phyloP scores from a whole-genome alignment of 1,140 invertebrate species.

The Drusus annulatus region DNA sequence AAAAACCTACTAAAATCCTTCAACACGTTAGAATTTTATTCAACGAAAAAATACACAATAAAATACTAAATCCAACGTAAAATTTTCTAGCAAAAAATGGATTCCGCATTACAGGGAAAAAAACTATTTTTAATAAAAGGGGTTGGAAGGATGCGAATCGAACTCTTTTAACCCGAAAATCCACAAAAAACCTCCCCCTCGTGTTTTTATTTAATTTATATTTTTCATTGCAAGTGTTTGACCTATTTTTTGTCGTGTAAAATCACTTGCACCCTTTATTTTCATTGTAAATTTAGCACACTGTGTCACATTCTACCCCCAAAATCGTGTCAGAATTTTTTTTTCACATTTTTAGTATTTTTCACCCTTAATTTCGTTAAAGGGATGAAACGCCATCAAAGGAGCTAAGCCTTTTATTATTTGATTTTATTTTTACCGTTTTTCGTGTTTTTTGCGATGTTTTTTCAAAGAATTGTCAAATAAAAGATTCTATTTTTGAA shows the following conservation, averaged over 20 bases:
- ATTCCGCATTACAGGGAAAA: too few relatives aligned
- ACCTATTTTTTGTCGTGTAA: background rate
- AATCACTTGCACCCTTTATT: slow-evolving; percentile 7
- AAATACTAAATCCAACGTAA: too few relatives aligned
- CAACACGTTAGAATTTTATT: too few relatives aligned
- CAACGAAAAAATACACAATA: too few relatives aligned
- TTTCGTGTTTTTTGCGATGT: slow-evolving; percentile 5
- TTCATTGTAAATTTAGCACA: slow-evolving; percentile 1
- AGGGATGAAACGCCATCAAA: background rate
- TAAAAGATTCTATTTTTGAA: too few relatives aligned
- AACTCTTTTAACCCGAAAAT: background rate
- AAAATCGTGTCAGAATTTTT: too few relatives aligned
- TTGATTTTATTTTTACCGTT: background rate
- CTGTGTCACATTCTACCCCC: background rate
- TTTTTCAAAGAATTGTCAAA: background rate
- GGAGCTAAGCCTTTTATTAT: background rate
- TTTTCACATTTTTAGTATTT: too few relatives aligned
- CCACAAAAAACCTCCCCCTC: background rate
- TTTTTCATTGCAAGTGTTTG: slow-evolving; percentile 2
- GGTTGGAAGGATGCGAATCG: background rate
- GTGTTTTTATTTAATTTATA: slow-evolving; percentile 4
- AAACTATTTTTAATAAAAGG: too few relatives aligned
- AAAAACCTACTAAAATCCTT: too few relatives aligned
- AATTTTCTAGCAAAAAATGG: too few relatives aligned
- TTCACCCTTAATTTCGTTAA: too few relatives aligned